Conservation (phyloP, 2,797 vertebrate genomes). For the Selene dorsalis region DNA sequence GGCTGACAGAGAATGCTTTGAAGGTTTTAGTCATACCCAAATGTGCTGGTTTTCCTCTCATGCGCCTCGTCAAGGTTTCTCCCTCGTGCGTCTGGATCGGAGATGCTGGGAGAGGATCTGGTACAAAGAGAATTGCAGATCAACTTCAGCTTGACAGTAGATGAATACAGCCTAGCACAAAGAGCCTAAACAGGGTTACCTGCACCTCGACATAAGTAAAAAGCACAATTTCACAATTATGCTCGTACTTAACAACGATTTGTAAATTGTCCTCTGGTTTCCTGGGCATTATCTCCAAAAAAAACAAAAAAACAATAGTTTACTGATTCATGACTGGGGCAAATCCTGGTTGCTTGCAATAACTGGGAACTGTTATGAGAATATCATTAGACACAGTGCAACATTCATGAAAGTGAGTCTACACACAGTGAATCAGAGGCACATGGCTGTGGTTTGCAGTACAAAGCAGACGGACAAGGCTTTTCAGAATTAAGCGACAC, state of each 20-base stretch:
- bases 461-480: constrained; percentile 56
- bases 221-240: constrained; percentile 50
- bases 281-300: not conserved
- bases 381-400: constrained; percentile 33
- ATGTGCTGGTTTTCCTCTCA: constrained; percentile 78
- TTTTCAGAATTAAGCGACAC: constrained; percentile 51
- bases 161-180: constrained; percentile 77
- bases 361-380: constrained; percentile 27
- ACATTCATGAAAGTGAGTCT: constrained; percentile 38
- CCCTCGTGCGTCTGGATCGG: constrained; percentile 73
- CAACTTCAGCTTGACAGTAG: constrained; percentile 76
- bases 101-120: constrained; percentile 72
- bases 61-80: constrained; percentile 79
- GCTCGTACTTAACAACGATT: constrained; percentile 25
- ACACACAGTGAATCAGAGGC: constrained; percentile 33
- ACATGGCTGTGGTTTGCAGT: constrained; percentile 47
- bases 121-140: constrained; percentile 84
- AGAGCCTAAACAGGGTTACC: constrained; percentile 70
- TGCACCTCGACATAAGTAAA: constrained; percentile 55
- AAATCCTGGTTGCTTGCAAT: constrained; percentile 22
- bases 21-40: constrained; percentile 79
- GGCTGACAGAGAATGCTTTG: constrained; percentile 76
- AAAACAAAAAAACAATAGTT: constrained; percentile 5
- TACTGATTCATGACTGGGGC: constrained; percentile 30
- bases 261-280: constrained; percentile 35